These are phyloP conservation scores for Clarias platycephalus DNA, from an alignment of 2,797 vertebrate species.

Conservation along the genomic window DNA sequence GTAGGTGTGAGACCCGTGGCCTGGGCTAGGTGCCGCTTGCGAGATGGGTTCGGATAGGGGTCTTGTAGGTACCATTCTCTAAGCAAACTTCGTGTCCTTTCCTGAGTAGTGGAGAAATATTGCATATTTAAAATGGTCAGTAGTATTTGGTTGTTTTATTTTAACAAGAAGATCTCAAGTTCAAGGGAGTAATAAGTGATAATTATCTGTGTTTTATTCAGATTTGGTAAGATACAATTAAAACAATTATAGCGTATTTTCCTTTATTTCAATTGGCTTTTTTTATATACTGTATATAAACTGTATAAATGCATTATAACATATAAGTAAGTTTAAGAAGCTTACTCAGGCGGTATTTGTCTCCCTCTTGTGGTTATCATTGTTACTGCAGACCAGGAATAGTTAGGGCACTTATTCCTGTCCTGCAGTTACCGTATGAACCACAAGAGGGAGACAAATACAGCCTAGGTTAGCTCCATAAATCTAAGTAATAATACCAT, in stretches of 20 bases:
- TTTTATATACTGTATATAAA: not conserved
- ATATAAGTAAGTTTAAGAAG: not conserved
- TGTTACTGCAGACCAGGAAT: conserved; percentile 25
- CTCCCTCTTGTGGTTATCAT: conserved; percentile 55
- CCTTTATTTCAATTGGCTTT: not conserved
- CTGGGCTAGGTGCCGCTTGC: conserved; percentile 80
- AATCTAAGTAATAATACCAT: not conserved
- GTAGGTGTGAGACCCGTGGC: conserved; percentile 81
- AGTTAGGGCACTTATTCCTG: not conserved
- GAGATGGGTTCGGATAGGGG: conserved; percentile 81
- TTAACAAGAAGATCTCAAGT: not conserved
- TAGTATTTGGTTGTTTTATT: not conserved
- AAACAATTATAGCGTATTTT: not conserved
- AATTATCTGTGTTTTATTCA: not conserved
- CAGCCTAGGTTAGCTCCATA: not conserved
- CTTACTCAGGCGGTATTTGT: conserved; percentile 10
- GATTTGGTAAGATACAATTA: not conserved
- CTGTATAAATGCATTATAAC: conserved; percentile 36
- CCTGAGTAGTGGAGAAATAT: conserved; percentile 60
- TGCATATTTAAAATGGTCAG: not conserved
- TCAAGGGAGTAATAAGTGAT: not conserved
- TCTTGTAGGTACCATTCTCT: conserved; percentile 84
- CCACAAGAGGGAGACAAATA: conserved; percentile 58
- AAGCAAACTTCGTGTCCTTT: conserved; percentile 78
- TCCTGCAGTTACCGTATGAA: conserved; percentile 29